These are phyloP conservation scores for Octomys mimax DNA, from an alignment of 2,797 vertebrate genomes.

Conservation along the genomic window DNA sequence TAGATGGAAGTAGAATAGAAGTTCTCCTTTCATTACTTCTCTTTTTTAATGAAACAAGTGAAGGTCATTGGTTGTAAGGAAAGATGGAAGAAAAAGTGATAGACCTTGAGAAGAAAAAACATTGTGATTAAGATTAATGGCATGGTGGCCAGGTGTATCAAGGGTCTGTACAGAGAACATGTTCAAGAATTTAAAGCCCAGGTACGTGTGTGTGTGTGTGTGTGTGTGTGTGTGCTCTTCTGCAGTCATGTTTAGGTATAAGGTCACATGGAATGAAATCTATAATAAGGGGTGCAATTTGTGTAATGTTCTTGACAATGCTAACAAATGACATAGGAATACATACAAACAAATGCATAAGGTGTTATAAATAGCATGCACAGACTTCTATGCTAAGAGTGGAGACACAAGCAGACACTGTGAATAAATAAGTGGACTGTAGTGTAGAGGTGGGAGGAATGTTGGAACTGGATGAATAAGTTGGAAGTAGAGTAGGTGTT, in stretches of 20 bases:
- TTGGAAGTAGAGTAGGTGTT: not conserved
- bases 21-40: not conserved
- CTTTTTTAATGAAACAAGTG: not conserved
- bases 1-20: not conserved
- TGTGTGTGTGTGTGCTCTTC: not conserved
- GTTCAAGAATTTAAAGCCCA: not conserved
- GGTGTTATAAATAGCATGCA: not conserved
- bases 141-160: no score
- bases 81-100: not conserved
- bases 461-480: not conserved
- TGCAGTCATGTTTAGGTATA: not conserved
- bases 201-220: not conserved
- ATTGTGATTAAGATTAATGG: not conserved
- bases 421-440: not conserved
- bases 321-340: not conserved
- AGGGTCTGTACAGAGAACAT: not conserved
- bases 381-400: not conserved
- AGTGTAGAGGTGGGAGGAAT: no score
- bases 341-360: not conserved
- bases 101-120: not conserved
- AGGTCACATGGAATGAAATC: not conserved
- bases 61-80: not conserved
- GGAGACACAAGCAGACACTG: not conserved
- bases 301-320: not conserved
- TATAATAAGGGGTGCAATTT: not conserved